Evolutionary conservation across 1,140 invertebrate species (phyloP).

Genomic region (Centruroides sculpturatus): DNA sequence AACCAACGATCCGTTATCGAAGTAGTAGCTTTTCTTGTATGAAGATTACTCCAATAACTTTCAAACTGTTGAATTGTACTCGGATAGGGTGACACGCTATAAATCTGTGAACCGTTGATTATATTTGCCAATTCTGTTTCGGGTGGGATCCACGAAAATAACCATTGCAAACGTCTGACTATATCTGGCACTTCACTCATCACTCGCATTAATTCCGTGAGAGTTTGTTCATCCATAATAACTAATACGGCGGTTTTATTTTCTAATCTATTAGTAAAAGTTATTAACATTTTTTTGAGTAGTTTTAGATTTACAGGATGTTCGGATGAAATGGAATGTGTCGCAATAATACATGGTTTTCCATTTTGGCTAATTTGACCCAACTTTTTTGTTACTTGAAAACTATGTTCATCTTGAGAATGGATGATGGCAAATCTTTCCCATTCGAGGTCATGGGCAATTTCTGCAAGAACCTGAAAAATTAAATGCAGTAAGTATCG

Average conservation of each 20-base stretch:
- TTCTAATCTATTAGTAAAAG: slow-evolving; percentile 17
- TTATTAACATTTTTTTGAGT: slow-evolving; percentile 18
- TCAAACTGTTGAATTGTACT: slow-evolving; percentile 5
- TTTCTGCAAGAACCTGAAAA: slow-evolving; percentile 23
- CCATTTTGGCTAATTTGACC: slow-evolving; percentile 14
- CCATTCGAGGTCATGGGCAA: slow-evolving; percentile 26
- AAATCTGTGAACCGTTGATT: slow-evolving; percentile 4
- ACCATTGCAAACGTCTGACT: slow-evolving; percentile 11
- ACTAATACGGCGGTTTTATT: slow-evolving; percentile 14
- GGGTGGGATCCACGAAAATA: slow-evolving; percentile 12
- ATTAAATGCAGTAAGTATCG: not conserved
- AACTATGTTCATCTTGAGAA: slow-evolving; percentile 23
- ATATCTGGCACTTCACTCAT: not conserved
- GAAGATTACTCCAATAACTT: slow-evolving; percentile 8
- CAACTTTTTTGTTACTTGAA: slow-evolving; percentile 20
- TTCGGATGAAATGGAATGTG: slow-evolving; percentile 9
- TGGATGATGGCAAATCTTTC: slow-evolving; percentile 25
- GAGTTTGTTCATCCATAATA: slow-evolving; percentile 13
- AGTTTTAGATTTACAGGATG: slow-evolving; percentile 11
- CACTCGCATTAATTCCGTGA: slow-evolving; percentile 2
- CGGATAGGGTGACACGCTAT: slow-evolving; percentile 11
- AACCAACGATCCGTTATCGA: slow-evolving; percentile 8
- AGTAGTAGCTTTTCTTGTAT: not conserved
- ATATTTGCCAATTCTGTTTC: not conserved
- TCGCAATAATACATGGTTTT: slow-evolving; percentile 13